Evolutionary conservation across 2,888 invertebrate species (phyloP).

Genomic region (Leptinotarsa peninsularis): DNA sequence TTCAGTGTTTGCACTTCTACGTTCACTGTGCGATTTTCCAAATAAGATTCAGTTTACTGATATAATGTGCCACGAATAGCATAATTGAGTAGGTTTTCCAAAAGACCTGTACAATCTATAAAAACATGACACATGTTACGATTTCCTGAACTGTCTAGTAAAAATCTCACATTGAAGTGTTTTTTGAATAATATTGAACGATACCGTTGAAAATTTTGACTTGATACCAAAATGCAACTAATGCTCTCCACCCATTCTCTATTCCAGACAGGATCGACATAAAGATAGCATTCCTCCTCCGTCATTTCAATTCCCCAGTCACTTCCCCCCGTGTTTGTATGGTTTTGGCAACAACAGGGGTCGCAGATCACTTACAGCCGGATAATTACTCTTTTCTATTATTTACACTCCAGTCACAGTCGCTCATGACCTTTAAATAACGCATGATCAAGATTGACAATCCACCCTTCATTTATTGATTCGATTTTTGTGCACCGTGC

Average conservation of each 20-base stretch:
- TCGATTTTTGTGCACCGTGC: constrained; percentile 33
- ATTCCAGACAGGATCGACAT: not conserved
- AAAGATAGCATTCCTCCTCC: not conserved
- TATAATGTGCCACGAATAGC: too few species aligned
- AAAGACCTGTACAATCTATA: too few species aligned
- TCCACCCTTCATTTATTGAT: constrained; percentile 47
- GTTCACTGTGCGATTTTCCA: too few species aligned
- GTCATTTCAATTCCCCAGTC: constrained; percentile 42
- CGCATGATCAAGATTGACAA: constrained; percentile 53
- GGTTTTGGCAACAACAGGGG: constrained; percentile 55
- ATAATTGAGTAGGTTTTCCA: too few species aligned
- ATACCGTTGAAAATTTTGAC: too few species aligned
- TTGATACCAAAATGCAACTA: not conserved
- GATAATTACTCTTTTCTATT: constrained; percentile 63
- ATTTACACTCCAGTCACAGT: constrained; percentile 58
- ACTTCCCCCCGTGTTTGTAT: constrained; percentile 54
- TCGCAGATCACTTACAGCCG: constrained; percentile 60
- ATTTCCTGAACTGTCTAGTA: too few species aligned
- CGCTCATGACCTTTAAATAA: constrained; percentile 53
- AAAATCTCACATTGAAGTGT: too few species aligned
- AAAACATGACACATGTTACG: too few species aligned
- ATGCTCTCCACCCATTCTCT: not conserved
- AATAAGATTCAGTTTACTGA: too few species aligned
- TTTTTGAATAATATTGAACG: too few species aligned
- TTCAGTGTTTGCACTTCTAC: too few species aligned